These are phyloP conservation scores for Rhabdomys dilectus DNA, from an alignment of 2,113 vertebrate species.

Conservation along the genomic window DNA sequence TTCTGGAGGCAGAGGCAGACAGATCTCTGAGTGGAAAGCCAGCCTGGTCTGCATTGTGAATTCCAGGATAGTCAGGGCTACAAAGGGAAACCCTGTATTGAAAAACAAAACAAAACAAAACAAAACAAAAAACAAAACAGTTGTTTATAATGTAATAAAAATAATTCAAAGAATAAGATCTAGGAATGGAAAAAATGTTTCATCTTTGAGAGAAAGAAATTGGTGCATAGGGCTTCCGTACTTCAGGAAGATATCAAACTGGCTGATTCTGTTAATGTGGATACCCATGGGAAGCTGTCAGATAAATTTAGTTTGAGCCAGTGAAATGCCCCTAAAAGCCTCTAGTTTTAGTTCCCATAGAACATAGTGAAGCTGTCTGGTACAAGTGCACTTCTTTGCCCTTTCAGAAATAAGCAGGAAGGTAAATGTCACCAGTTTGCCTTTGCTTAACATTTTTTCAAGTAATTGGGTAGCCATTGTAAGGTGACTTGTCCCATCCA, in stretches of 20 bases:
- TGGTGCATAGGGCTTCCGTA: rapidly evolving
- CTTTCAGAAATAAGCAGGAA: constrained; percentile 73
- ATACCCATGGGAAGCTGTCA: rapidly evolving
- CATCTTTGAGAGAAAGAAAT: not conserved
- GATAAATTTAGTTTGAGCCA: constrained; percentile 15
- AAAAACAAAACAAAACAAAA: not conserved
- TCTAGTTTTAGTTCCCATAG: constrained; percentile 16
- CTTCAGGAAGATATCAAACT: not conserved
- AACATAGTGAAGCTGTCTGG: constrained; percentile 21
- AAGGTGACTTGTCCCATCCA: not conserved
- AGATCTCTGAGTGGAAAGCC: not conserved
- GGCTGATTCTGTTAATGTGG: rapidly evolving
- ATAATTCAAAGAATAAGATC: constrained; percentile 9
- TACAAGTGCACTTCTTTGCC: constrained; percentile 55
- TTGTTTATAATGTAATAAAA: not conserved
- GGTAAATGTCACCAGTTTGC: constrained; percentile 75
- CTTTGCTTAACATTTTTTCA: constrained; percentile 75
- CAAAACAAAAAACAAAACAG: not conserved
- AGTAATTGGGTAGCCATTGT: constrained; percentile 61
- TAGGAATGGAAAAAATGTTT: not conserved
- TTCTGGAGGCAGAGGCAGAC: not conserved
- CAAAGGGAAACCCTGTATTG: not conserved
- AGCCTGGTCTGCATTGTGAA: not conserved
- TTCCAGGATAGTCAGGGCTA: not conserved
- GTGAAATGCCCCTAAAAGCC: not conserved